Evolutionary conservation across 2,113 vertebrate genomes (phyloP), one percentile per base, ranked within the genome.

Genomic region (Syrmaticus mikado): DNA sequence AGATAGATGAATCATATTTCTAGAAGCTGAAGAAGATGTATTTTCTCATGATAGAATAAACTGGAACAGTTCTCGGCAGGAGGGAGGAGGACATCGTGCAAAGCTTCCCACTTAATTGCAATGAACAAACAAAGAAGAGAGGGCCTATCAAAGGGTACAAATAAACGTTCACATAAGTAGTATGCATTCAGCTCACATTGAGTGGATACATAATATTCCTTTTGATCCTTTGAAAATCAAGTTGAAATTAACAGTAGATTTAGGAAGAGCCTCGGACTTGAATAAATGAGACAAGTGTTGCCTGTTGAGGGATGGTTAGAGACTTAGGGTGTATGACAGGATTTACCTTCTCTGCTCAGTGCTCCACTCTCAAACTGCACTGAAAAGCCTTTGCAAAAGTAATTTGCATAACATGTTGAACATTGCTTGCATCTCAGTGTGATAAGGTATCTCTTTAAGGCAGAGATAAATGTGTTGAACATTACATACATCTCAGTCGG

Each of bases 241-340:
- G 30, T 24, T 62, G 45, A 82, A 65, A 53, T 58, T n/a, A 64
- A 13, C 46, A 52, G 11, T n/a, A 17, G 20, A 19, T 27, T 46
- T 18, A 34, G 1, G 4, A 64, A 83, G 16, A 20, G 50, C 2
- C 1, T 34, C 36, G 58, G 22, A 57, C 0, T 0, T 9, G 3
- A 28, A 50, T 17, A 8, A 24, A 38, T 7, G 67, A 90, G 52
- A 38, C 46, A 60, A 77, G 70, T 32, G 11, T 45, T 52, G 5
- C 12, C 45, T 78, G 57, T 17, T 78, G 50, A 36, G 45, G 41
- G 50, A 22, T 24, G 30, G 12, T 18, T 41, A 53, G 13, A 72
- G 22, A 27, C 43, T 50, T 11, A 4, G 32, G n/a, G 27, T 34
- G 6, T 52, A 3, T 14, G 36, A 43, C 34, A 41, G 13, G 68